Evolutionary conservation across 2,888 invertebrate genomes (phyloP).

Genomic region (Onchidella celtica): DNA sequence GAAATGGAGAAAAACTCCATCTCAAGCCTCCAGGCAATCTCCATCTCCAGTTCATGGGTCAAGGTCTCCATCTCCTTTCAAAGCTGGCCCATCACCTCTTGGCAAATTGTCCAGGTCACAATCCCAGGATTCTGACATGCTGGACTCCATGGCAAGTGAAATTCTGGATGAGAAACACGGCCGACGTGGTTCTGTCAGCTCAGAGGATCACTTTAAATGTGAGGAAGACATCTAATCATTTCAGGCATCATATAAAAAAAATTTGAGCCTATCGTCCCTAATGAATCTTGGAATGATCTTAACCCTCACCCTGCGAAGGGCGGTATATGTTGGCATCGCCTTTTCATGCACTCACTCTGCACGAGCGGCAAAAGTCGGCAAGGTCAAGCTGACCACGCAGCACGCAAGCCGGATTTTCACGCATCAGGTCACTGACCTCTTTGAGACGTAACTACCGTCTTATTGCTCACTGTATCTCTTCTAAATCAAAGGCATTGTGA

Average conservation of each 20-base stretch:
- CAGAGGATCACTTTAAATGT: constrained; percentile 48
- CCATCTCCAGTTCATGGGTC: constrained; percentile 47
- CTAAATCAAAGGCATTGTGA: too few species aligned
- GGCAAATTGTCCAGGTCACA: constrained; percentile 56
- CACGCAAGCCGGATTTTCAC: too few species aligned
- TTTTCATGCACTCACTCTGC: too few species aligned
- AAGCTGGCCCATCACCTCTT: constrained; percentile 59
- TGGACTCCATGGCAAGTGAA: constrained; percentile 67
- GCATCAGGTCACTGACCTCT: too few species aligned
- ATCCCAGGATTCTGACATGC: constrained; percentile 67
- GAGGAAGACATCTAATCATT: not conserved
- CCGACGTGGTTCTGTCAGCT: constrained; percentile 42
- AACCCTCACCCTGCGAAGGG: too few species aligned
- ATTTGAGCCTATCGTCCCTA: not conserved
- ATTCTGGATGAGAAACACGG: constrained; percentile 56
- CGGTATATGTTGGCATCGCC: too few species aligned
- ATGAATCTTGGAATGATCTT: not conserved
- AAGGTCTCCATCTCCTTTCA: constrained; percentile 60
- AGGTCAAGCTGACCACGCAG: too few species aligned
- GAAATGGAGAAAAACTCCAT: constrained; percentile 37
- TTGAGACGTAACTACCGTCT: too few species aligned
- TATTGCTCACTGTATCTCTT: too few species aligned
- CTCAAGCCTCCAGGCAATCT: constrained; percentile 20
- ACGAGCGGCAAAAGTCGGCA: too few species aligned
- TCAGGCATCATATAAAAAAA: not conserved